Conservation (phyloP, 1,140 invertebrate species). For the Calliopsis andreniformis region DNA sequence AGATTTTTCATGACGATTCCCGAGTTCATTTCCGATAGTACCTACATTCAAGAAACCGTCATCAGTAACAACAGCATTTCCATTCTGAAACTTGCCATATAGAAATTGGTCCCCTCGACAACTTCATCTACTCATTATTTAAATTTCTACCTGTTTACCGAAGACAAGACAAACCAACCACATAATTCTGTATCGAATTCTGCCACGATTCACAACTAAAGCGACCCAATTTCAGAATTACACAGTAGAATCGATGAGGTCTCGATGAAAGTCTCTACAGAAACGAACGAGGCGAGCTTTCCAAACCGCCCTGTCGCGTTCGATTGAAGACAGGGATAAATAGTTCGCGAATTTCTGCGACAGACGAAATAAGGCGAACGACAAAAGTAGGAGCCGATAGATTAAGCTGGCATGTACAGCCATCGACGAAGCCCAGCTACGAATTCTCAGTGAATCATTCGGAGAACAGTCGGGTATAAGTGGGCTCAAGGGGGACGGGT, state of each 20-base stretch:
- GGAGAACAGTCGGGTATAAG: slow-evolving; percentile 61
- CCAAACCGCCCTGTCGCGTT: neutral
- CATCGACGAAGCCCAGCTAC: slow-evolving; percentile 40
- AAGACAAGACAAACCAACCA: no score
- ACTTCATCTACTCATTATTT: no score
- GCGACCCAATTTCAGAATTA: no score
- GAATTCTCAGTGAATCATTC: slow-evolving; percentile 44
- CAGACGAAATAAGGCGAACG: slow-evolving; percentile 5
- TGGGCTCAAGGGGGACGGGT: slow-evolving; percentile 65
- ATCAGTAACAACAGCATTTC: no score
- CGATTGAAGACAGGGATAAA: neutral
- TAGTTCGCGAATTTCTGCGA: slow-evolving; percentile 14
- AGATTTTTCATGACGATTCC: neutral
- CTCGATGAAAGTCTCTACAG: no score
- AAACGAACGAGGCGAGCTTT: no score
- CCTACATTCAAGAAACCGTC: no score
- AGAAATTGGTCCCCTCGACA: no score
- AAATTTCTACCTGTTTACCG: no score
- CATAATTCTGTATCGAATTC: slow-evolving; percentile 15
- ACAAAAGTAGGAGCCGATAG: slow-evolving; percentile 42
- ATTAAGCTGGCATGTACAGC: slow-evolving; percentile 47
- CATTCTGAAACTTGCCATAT: no score
- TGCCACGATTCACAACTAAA: neutral
- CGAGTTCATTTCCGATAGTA: neutral
- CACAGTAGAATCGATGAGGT: no score